Evolutionary conservation across 2,888 invertebrate species (phyloP).

Genomic region (Alitta virens): DNA sequence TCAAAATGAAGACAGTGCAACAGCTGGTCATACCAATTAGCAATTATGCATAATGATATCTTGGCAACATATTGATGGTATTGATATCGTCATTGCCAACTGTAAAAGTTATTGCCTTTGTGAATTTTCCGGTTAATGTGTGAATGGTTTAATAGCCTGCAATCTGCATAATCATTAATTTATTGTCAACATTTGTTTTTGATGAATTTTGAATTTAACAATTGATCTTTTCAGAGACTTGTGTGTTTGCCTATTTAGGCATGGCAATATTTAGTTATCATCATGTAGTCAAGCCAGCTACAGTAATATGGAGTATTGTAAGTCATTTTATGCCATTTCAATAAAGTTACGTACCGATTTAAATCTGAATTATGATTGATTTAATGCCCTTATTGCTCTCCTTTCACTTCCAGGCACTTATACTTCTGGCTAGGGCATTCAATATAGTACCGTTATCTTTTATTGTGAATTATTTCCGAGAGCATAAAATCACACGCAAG

Average conservation of each 20-base stretch:
- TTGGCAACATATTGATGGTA: not conserved
- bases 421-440: slow-evolving; percentile 83
- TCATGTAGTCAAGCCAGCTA: slow-evolving; percentile 82
- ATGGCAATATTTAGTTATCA: slow-evolving; percentile 91
- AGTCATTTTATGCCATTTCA: slow-evolving; percentile 35
- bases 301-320: slow-evolving; percentile 90
- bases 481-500: slow-evolving; percentile 95
- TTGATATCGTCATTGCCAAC: no score
- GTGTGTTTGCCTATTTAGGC: slow-evolving; percentile 97
- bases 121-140: no score
- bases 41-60: no score
- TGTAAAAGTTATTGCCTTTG: no score
- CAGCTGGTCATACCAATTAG: no score
- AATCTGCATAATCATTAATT: no score
- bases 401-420: slow-evolving; percentile 29
- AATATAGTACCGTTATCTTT: slow-evolving; percentile 95
- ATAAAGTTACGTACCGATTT: not conserved
- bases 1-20: not conserved
- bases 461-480: slow-evolving; percentile 91
- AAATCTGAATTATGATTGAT: not conserved
- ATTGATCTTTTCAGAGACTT: slow-evolving; percentile 72
- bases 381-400: not conserved
- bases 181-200: no score
- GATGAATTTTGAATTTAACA: no score
- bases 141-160: no score